A percentile compares a stretch with the other conserved stretches of the same genome.
Evolutionary conservation across 1,140 invertebrate genomes (phyloP).

Genomic region (Subanguina moxae): DNA sequence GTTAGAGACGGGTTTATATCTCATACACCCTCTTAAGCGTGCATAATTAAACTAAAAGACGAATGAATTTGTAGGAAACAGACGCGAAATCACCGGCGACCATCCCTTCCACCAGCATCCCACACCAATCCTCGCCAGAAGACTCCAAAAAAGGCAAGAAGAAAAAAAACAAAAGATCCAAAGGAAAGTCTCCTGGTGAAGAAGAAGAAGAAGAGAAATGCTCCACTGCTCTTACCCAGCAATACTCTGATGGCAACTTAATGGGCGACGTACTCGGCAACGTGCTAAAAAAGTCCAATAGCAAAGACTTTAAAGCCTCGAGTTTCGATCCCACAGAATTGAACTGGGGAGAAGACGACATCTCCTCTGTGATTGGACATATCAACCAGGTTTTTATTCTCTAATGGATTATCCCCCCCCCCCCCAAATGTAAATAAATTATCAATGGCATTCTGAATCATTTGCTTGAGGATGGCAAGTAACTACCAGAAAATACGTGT

Average conservation of each 20-base stretch:
- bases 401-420: too few species aligned
- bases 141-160: slow-evolving; percentile 1
- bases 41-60: too few species aligned
- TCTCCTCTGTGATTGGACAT: neutral
- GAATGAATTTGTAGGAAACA: too few species aligned
- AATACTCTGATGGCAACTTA: neutral
- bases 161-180: slow-evolving; percentile 2
- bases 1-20: too few species aligned
- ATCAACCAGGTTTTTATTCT: neutral
- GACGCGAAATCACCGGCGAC: neutral
- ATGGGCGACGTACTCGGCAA: neutral
- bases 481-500: too few species aligned
- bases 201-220: neutral
- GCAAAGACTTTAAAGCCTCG: neutral
- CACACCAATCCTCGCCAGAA: neutral
- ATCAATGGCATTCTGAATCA: too few species aligned
- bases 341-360: neutral
- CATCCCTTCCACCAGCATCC: neutral
- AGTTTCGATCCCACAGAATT: neutral
- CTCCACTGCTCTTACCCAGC: neutral
- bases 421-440: too few species aligned
- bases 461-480: too few species aligned
- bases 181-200: neutral
- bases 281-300: neutral
- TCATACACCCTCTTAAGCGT: too few species aligned